Evolutionary conservation across 1,140 invertebrate species (phyloP), one percentile per base, ranked within the genome.

Genomic region (Ylistrum balloti): DNA sequence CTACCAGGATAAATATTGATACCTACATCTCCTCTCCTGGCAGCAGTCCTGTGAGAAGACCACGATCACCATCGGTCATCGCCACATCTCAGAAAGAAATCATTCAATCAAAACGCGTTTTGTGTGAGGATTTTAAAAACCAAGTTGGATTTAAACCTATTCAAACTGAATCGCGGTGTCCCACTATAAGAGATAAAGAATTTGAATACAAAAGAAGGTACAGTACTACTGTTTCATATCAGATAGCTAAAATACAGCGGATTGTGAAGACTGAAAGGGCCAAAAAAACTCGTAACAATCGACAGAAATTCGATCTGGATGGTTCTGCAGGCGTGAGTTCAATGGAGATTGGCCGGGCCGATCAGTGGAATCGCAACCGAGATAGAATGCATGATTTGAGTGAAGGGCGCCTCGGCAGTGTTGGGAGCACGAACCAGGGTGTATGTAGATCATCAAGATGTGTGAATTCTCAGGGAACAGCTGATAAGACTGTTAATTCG

Each of bases 1-100:
- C 87, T 17, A 87, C 88, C n/a, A 35, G 87, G 15, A 86, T 92
- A 7, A 48, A 93, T 34, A 90, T 93, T 34, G 90, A 93, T 33
- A 85, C 87, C 38, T 92, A 90, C 38, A 33, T 87, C 28, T 56
- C 33, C 13, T 20, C 32, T 33, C 38, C 28, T 17, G 9, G 56
- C n/a, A 28, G 22, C n/a, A 74, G 56, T 28, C 56, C 56, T 28
- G 56, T 74, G 56, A 74, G n/a, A 74, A 74, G n/a, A 7, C 22
- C 56, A 17, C 56, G 3, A 74, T 22, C 45, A 48, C 45, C 11
- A 48, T n/a, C 56, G 56, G 22, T 74, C n/a, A 74, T 5, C 5
- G 28, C 22, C 56, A 17, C 56, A 28, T 28, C 56, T 5, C 22
- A 74, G 56, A 74, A 74, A 74, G n/a, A 28, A 17, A 74, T 28